Base-by-base conservation (phyloP, 2,113 vertebrate genomes). In the Collichthys lucidus region DNA sequence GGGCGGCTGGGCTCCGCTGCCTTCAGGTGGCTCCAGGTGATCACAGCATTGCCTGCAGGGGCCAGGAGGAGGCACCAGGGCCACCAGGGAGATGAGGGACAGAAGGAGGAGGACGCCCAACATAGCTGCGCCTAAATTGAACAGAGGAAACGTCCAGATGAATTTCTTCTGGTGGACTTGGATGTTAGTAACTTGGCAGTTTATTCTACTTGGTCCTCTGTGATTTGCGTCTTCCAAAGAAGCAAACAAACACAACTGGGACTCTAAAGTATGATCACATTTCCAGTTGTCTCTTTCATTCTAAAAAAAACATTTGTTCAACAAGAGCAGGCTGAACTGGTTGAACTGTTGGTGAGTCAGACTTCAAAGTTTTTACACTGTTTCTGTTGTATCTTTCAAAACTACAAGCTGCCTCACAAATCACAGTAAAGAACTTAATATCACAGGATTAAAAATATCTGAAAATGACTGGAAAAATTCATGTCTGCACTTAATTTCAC, bases 21-120 rank as follows among this genome's bases (percentile, higher is more conserved):
- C 92, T 85, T 93, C 93, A 78, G 53, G 29, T 74, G 89, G 72
- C 42, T 95, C 95, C 85, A 91, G 67, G 20, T 95, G 61, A 73
- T 98, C 96, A 91, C 97, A 98, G 88, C 97, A 98, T 67, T 79
- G 94, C 6, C 80, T 94, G 91, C 97, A 98, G 71, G 84, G 69
- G 0, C 46, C 76, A 11, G 82, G 61, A 8, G 95, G 94, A 73
- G 95, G 96, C 62, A 84, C 83, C n/a, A 22, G 42, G 19, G 77
- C 79, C 73, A 79, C 89, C 82, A 83, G 55, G 53, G 87, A 79
- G 70, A 74, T 49, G 50, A 92, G 57, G 75, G 89, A 82, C 42
- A 92, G 69, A 17, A 92, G 80, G 57, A 91, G 49, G 62, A 92
- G 26, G 68, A 82, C 35, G 15, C 59, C 85, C 57, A 93, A 90